Base-by-base conservation (phyloP, 2,888 invertebrate species). In the Leptopilina syphax region DNA sequence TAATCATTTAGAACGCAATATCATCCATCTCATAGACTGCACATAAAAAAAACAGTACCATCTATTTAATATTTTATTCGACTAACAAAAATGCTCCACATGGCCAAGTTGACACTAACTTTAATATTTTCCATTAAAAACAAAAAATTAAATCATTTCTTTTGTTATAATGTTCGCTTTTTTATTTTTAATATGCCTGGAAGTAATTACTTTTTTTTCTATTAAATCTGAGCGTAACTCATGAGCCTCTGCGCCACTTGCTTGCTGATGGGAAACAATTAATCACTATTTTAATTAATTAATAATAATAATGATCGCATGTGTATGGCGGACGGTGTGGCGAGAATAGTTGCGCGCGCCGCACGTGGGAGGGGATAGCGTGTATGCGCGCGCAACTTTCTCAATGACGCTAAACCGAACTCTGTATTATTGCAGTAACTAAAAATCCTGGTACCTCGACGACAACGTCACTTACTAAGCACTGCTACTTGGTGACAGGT, bases 61-160 rank as follows among this genome's bases (percentile, higher is more conserved):
- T 87, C 82, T 50, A 47, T 47, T 63, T 63, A 44, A 24, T 60
- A 34, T 85, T 87, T 87, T 88, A 89, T 86, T 85, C 44, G 86
- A 91, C 90, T 91, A 92, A 91, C 91, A 88, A 89, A 87, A 88
- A 91, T 91, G 90, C 90, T 91, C 90, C 90, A 92, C 91, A 91
- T 88, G 90, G 91, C 91, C 91, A 91, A 90, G 91, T 92, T 91
- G 91, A 91, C 90, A 90, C 92, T 91, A 92, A 92, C 90, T 90
- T 87, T 82, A 77, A 60, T 79, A 54, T 54, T 60, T 70, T 78
- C 34, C 44, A 44, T 10, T 27, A 27, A 57, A 78, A 63, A 76
- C 63, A 66, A 57, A 57, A 63, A 63, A 13, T 60, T 60, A 18
- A 66, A 78, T 44, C 80, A 79, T 76, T 77, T 81, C 76, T 83